Conservation (phyloP, 2,888 invertebrate species). For the Drosophila paranaensis region DNA sequence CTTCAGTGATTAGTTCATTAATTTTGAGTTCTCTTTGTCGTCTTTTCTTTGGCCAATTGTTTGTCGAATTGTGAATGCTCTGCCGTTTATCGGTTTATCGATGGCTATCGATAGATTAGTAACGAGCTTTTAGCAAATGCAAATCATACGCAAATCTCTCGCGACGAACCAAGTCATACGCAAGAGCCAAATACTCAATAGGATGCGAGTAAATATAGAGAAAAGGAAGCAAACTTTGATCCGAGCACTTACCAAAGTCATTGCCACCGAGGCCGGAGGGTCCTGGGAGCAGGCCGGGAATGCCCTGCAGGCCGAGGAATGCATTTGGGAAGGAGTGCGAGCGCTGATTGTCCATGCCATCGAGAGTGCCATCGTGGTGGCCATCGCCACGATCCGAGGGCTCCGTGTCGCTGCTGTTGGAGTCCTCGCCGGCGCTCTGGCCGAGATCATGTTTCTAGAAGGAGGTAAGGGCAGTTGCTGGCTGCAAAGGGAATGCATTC, state of each 20-base stretch:
- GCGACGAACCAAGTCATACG: slow-evolving; percentile 62
- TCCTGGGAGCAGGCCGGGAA: slow-evolving; percentile 92
- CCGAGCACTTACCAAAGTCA: slow-evolving; percentile 90
- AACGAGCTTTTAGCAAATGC: slow-evolving; percentile 69
- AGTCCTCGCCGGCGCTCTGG: slow-evolving; percentile 92
- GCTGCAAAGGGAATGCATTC: neutral
- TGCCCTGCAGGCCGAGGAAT: slow-evolving; percentile 91
- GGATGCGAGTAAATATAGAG: slow-evolving; percentile 19
- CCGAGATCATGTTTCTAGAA: slow-evolving; percentile 86
- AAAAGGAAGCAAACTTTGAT: slow-evolving; percentile 1
- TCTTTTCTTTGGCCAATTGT: slow-evolving; percentile 61
- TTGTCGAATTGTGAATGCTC: slow-evolving; percentile 44
- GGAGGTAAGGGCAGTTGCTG: neutral
- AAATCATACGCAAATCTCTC: slow-evolving; percentile 64
- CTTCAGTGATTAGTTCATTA: neutral
- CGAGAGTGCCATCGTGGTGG: slow-evolving; percentile 87
- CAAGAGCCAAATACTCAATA: slow-evolving; percentile 68
- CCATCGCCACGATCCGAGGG: slow-evolving; percentile 89
- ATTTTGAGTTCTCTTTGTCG: slow-evolving; percentile 10
- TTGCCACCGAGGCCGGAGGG: slow-evolving; percentile 93
- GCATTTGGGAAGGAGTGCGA: slow-evolving; percentile 92
- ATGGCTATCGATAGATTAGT: slow-evolving; percentile 68
- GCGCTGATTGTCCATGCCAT: slow-evolving; percentile 88
- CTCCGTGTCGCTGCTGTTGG: slow-evolving; percentile 93
- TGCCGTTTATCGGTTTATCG: slow-evolving; percentile 66